Base-by-base conservation (phyloP, 2,113 vertebrate species). In the Formicarius rufipectus region DNA sequence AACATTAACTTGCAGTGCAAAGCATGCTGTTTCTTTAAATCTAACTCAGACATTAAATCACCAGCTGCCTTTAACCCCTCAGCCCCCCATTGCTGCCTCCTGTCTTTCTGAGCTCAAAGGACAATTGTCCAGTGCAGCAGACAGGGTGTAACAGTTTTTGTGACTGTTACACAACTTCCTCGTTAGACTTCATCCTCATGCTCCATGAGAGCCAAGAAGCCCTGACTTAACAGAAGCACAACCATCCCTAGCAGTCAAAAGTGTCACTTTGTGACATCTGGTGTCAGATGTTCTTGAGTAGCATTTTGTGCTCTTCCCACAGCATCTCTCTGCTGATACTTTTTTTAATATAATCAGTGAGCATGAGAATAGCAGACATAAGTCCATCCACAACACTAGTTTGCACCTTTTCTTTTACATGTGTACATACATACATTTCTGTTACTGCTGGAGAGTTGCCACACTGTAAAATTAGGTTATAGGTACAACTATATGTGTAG, bases 1-100 rank as follows among this genome's bases (percentile, higher is more conserved):
- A 97, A 96, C 40, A 21, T 47, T 93, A 84, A 55, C 78, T 96
- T 97, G 87, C 88, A 82, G 83, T 69, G 79, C 89, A 83, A 96
- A 79, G 79, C 33, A 75, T 88, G 91, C 77, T 2, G 8, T 89
- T 91, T 84, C 6, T 59, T 97, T 93, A 82, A 85, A 81, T 84
- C 56, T 86, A 89, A 95, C 18, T 76, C 67, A 13, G 93, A 96
- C 84, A 52, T 86, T 92, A 84, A 96, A 84, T 89, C 81, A 90
- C 95, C 47, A 6, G 47, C 94, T 89, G 91, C 96, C 81, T 96
- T 95, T 89, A 92, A 89, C 52, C 33, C 72, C 22, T 76, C 39
- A 68, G 39, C 2, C 16, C 52, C 42, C 59, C 25, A 4, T 15
- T 30, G 60, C 78, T 87, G 75, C 80, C 59, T 89, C 62, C 23